Percentiles rank a stretch among this genome's conserved stretches.
phyloP scores from a whole-genome alignment of 2,113 vertebrate genomes.

The Poicephalus gulielmi region DNA sequence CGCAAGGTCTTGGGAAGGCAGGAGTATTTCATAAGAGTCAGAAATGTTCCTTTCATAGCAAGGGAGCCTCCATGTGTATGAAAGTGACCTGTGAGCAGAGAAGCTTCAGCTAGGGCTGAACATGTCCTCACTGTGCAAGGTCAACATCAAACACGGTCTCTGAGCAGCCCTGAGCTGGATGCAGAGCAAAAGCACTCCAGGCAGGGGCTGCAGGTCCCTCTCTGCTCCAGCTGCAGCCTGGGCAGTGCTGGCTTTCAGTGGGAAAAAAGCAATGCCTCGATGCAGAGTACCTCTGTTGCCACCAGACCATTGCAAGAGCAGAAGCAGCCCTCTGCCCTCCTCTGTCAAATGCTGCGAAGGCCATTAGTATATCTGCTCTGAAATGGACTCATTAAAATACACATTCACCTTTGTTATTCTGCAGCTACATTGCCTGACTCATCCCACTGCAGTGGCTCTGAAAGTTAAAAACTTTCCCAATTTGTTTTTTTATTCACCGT shows the following conservation, averaged over 20 bases:
- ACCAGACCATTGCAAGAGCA: background rate
- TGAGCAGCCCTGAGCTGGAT: background rate
- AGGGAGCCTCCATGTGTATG: accelerated
- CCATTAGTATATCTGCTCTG: background rate
- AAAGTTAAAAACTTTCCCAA: background rate
- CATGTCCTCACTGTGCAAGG: background rate
- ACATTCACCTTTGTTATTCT: background rate
- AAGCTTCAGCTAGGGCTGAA: background rate
- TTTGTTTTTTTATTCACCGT: background rate
- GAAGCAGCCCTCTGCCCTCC: background rate
- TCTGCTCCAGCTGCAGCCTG: background rate
- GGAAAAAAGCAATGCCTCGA: background rate
- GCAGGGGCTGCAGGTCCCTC: background rate
- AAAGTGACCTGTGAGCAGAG: background rate
- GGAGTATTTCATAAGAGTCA: background rate
- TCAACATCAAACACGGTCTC: background rate
- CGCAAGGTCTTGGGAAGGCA: background rate
- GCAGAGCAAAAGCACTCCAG: background rate
- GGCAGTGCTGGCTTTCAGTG: accelerated
- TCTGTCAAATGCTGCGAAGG: background rate
- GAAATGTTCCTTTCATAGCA: background rate
- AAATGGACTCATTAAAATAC: background rate
- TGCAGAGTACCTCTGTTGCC: background rate
- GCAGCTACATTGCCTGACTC: background rate
- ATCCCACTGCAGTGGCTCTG: background rate